Conservation (phyloP, 92 coral and sea anemone species). For the Parazoanthus swiftii region DNA sequence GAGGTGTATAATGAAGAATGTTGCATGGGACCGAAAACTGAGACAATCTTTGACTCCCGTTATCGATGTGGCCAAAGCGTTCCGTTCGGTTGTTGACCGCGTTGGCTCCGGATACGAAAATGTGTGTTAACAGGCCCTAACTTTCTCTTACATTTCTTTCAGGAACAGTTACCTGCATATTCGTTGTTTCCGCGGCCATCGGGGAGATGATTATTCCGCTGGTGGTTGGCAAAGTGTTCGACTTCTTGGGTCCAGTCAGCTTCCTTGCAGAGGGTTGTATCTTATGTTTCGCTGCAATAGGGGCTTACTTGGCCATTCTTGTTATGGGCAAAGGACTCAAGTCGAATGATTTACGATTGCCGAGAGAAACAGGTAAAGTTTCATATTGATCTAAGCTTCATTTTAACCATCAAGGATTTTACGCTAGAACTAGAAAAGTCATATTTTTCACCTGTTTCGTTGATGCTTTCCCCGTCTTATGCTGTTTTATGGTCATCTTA, state of each 20-base stretch:
- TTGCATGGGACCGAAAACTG: no score
- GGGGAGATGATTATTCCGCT: constrained; percentile 95
- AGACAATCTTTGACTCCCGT: no score
- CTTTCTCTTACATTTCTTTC: background rate
- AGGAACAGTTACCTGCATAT: constrained; percentile 91
- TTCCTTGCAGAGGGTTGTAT: constrained; percentile 83
- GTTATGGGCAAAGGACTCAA: constrained; percentile 68
- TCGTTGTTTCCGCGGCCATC: constrained; percentile 91
- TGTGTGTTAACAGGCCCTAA: no score
- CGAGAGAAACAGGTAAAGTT: constrained; percentile 4
- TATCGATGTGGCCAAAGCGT: no score
- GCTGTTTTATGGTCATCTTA: background rate
- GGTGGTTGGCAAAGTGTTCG: constrained; percentile 90
- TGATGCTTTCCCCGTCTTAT: background rate
- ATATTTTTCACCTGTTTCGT: background rate
- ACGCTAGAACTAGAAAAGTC: background rate
- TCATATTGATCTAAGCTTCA: no score
- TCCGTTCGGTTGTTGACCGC: no score
- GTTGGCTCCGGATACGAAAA: no score
- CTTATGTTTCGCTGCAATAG: constrained; percentile 76
- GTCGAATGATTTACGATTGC: background rate
- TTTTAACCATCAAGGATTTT: background rate
- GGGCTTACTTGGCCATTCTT: constrained; percentile 72
- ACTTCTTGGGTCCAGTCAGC: constrained; percentile 74
- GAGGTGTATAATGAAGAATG: no score